Evolutionary conservation across 1,140 invertebrate species (phyloP), one percentile per base, ranked within the genome.

Genomic region (Hormaphis cornu): DNA sequence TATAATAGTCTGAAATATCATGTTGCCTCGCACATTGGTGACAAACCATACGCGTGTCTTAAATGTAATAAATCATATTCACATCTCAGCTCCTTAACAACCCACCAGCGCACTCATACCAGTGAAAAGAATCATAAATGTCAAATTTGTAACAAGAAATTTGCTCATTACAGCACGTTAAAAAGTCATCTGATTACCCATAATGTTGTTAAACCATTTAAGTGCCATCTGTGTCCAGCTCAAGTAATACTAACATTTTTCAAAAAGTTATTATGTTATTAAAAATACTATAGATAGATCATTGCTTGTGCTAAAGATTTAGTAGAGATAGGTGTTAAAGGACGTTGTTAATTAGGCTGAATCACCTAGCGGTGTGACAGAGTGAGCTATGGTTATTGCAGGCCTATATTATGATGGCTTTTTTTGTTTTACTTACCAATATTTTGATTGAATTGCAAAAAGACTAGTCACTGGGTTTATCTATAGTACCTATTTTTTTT

Each of bases 1-100:
- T 95, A 95, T 78, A 94, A 92, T 26, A 93, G 95, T 77, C 80
- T 95, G 71, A 84, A 90, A 26, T 82, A 92, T 50, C 93, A 96
- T 78, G 85, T 89, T 79, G 90, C 89, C 74, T 84, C 92, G 48
- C 92, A 95, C 77, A 79, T 80, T 0, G 82, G 81, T 0, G 73
- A 73, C 33, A 90, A 90, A 76, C 91, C 91, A 14, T 93, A 87
- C 77, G 80, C 83, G 46, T 80, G 79, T 71, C 72, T 75, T 50
- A 42, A 74, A 12, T 78, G 77, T 66, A 73, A 72, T 22, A 75
- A 76, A 63, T 63, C 71, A 8, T 80, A 78, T 70, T 74, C 73
- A 4, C 71, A 61, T 33, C 22, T 33, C 10, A 74, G 84, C 84
- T 0, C 93, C 82, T 76, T 92, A 2, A 89, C 89, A 74, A 86